These are phyloP conservation scores for Drosophila varians DNA, from an alignment of 1,140 invertebrate species.

Conservation along the genomic window DNA sequence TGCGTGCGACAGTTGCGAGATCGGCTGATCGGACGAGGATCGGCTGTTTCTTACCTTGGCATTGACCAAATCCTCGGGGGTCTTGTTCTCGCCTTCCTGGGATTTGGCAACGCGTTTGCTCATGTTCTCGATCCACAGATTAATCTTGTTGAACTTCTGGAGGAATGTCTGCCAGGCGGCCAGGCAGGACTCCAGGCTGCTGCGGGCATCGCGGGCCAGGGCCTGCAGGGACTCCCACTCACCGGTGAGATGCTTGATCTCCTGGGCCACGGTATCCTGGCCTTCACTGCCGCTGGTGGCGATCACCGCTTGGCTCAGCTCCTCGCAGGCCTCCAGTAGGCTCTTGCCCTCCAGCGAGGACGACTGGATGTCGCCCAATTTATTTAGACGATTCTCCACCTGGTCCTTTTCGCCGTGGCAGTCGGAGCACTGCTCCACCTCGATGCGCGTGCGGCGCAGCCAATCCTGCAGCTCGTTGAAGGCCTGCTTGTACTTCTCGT, in stretches of 20 bases:
- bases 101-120: constrained; percentile 87
- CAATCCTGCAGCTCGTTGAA: constrained; percentile 93
- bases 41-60: constrained; percentile 89
- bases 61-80: constrained; percentile 90
- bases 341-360: constrained; percentile 89
- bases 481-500: constrained; percentile 93
- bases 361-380: constrained; percentile 88
- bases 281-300: constrained; percentile 93
- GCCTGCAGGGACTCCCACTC: constrained; percentile 94
- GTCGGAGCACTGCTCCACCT: constrained; percentile 93
- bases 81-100: constrained; percentile 91
- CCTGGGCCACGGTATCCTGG: constrained; percentile 92
- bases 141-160: constrained; percentile 89
- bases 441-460: constrained; percentile 92
- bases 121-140: constrained; percentile 91
- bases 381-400: constrained; percentile 89
- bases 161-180: constrained; percentile 94
- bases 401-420: constrained; percentile 92
- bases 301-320: constrained; percentile 91
- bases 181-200: constrained; percentile 91
- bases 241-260: constrained; percentile 92
- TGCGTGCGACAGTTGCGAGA: constrained; percentile 66
- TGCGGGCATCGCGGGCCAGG: constrained; percentile 91
- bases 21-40: constrained; percentile 34
- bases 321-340: constrained; percentile 89